Evolutionary conservation across 2,113 vertebrate species (phyloP).

Genomic region (Gasterosteus nipponicus): DNA sequence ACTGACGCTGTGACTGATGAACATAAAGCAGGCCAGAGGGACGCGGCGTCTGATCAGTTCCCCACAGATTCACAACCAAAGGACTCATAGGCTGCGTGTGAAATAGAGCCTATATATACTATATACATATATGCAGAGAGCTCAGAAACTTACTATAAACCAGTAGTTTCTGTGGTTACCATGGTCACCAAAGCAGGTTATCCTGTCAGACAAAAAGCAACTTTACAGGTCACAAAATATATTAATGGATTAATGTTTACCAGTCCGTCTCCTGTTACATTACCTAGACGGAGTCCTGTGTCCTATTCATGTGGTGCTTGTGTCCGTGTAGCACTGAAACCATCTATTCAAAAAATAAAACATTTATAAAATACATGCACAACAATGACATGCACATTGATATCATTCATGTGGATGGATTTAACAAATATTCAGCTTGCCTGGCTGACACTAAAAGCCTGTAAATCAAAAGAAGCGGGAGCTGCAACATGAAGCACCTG

Average conservation of each 20-base stretch:
- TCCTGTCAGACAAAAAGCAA: no score
- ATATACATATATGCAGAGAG: no score
- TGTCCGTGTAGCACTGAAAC: no score
- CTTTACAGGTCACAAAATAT: no score
- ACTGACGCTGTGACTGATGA: conserved; percentile 24
- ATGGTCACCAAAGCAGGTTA: no score
- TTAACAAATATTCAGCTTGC: neutral
- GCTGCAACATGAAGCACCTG: neutral
- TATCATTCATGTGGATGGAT: neutral
- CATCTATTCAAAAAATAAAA: neutral
- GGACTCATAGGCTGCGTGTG: neutral
- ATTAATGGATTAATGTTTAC: no score
- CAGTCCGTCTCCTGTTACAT: no score
- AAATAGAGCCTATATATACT: conserved; percentile 20
- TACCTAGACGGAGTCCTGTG: no score
- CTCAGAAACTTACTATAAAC: no score
- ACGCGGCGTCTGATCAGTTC: conserved; percentile 7
- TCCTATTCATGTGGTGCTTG: no score
- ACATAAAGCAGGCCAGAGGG: conserved; percentile 20
- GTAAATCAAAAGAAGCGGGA: neutral
- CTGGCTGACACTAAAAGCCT: neutral
- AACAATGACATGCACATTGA: neutral
- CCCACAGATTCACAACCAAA: conserved; percentile 21
- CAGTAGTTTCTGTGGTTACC: no score
- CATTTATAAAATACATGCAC: neutral